Percentiles rank a stretch among this genome's conserved stretches.
Conservation (phyloP, 2,113 vertebrate species). For the Gnathochromis pfefferi region DNA sequence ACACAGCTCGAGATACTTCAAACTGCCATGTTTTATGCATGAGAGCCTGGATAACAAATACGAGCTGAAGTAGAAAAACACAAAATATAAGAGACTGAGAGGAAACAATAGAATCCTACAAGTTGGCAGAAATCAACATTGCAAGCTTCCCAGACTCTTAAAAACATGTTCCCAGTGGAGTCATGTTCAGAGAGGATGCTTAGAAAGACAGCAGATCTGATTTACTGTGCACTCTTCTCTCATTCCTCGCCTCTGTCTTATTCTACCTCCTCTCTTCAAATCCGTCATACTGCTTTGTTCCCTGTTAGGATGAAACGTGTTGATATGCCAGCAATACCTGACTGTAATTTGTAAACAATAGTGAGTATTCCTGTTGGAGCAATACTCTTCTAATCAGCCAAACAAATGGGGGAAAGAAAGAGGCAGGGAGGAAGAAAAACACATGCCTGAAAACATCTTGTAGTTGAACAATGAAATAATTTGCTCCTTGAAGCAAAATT, state of each 20-base stretch:
- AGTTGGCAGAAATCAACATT: slow-evolving; percentile 38
- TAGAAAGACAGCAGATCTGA: not conserved
- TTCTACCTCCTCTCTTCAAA: not conserved
- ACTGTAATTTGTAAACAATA: slow-evolving; percentile 18
- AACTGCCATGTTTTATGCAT: slow-evolving; percentile 44
- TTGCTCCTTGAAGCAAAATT: not conserved
- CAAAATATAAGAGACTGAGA: not conserved
- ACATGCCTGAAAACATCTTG: not conserved
- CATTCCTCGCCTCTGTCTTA: not conserved
- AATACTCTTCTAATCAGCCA: not conserved
- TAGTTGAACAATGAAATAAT: not conserved
- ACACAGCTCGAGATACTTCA: slow-evolving; percentile 7
- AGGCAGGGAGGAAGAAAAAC: not conserved
- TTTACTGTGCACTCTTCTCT: not conserved
- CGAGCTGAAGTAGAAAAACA: not conserved
- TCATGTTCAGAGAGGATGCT: not conserved
- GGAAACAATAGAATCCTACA: not conserved
- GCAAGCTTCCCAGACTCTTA: slow-evolving; percentile 19
- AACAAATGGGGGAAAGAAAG: not conserved
- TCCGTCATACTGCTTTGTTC: not conserved
- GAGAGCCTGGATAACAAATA: slow-evolving; percentile 33
- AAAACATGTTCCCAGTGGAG: slow-evolving; percentile 15
- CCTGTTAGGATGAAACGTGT: not conserved
- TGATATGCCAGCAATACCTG: not conserved
- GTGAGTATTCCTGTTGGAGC: not conserved